Evolutionary conservation across 2,113 vertebrate species (phyloP), one percentile per base, ranked within the genome.

Genomic region (Boleophthalmus pectinirostris): DNA sequence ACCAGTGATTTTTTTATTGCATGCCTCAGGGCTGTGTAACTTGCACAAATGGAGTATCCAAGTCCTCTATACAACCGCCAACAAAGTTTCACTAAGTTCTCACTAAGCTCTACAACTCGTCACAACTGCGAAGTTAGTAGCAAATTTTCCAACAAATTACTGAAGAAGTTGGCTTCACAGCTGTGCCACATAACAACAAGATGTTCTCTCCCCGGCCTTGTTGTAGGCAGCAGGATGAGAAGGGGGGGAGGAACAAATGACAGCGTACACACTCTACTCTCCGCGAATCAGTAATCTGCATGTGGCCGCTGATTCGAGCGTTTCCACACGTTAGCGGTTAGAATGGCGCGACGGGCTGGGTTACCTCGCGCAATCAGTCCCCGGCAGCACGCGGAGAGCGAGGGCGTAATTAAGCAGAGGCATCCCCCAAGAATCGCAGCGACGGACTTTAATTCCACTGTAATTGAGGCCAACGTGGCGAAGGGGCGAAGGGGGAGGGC

Each of bases 401-500:
- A 80, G 8, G 38, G 83, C 84, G 87, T 93, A 93, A 94, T 92
- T 91, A 93, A 92, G 88, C 78, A 89, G 80, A 79, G 45, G 53
- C 57, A 20, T 87, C 90, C 87, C 89, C 82, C 74, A 77, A 85
- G 85, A 82, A 91, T 90, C 81, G 71, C 68, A 73, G 87, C 81
- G 83, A 51, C 73, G 83, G 85, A 90, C 90, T 92, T 88, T 90
- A 91, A 93, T 91, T 92, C 91, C 82, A 63, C 73, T 38, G 87
- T 94, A 93, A 93, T 93, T 93, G 90, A 91, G 89, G 88, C 84
- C 85, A 90, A 85, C 70, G 56, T 29, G 38, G 87, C 79, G 33
- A 81, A 82, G 82, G 82, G 77, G 9, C 23, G 38, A 43, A 29
- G 69, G 74, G 70, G 72, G 77, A 74, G 82, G 83, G 72, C n/a